A percentile compares a stretch with the other conserved stretches of the same genome.
phyloP scores from a whole-genome alignment of 2,797 vertebrate genomes.

The Phoxinus dragarum region DNA sequence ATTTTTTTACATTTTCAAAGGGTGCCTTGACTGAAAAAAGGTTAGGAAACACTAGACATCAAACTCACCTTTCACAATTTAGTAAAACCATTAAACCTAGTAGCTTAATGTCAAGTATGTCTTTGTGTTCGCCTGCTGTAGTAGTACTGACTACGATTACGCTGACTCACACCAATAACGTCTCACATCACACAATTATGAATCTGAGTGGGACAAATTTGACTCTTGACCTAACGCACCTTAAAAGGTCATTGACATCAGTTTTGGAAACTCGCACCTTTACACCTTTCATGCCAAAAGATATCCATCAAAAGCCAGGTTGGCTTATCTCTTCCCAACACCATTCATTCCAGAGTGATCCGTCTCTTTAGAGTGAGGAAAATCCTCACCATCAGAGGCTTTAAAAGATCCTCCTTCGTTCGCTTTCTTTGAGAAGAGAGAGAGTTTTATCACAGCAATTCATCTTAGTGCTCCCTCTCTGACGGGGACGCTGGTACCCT shows the following conservation, averaged over 20 bases:
- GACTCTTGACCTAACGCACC: constrained; percentile 20
- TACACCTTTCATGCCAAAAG: constrained; percentile 3
- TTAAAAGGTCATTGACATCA: constrained; percentile 38
- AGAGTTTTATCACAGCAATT: constrained; percentile 61
- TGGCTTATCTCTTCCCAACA: constrained; percentile 36
- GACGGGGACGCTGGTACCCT: not conserved
- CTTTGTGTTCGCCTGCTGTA: not conserved
- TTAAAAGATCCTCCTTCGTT: constrained; percentile 43
- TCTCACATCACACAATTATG: constrained; percentile 20
- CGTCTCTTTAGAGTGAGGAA: constrained; percentile 40
- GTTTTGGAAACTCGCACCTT: constrained; percentile 1
- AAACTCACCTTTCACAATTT: constrained; percentile 3
- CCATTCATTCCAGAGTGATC: constrained; percentile 38
- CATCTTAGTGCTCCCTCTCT: constrained; percentile 49
- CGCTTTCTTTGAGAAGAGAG: constrained; percentile 56
- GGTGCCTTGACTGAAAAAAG: no score
- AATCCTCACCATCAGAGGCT: constrained; percentile 51
- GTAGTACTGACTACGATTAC: not conserved
- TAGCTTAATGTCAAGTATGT: constrained; percentile 33
- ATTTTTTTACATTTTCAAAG: no score
- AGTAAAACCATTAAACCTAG: constrained; percentile 22
- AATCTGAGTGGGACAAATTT: not conserved
- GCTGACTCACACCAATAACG: not conserved
- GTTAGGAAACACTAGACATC: not conserved
- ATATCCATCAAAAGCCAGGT: constrained; percentile 51